Percentiles rank a stretch among this genome's conserved stretches.
Evolutionary conservation across 2,113 vertebrate genomes (phyloP).

Genomic region (Seriola quinqueradiata): DNA sequence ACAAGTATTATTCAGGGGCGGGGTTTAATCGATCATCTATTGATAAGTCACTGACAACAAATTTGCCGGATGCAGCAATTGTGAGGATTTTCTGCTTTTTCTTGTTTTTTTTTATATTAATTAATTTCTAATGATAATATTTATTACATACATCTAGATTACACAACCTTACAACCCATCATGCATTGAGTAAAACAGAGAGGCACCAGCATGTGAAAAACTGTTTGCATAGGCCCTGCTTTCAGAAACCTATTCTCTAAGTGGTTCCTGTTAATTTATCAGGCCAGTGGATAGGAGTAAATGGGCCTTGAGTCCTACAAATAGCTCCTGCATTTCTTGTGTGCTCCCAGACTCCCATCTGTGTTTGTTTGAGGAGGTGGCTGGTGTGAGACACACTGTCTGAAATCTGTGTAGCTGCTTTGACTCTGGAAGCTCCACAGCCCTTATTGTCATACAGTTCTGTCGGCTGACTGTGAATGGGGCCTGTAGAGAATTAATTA

Average conservation of each 20-base stretch:
- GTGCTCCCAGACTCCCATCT: slow-evolving; percentile 3
- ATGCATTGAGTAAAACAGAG: background rate
- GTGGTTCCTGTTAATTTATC: slow-evolving; percentile 10
- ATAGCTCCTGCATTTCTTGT: background rate
- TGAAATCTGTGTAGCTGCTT: slow-evolving; percentile 1
- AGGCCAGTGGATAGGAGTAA: slow-evolving; percentile 5
- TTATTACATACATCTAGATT: too few species aligned
- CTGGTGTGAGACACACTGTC: background rate
- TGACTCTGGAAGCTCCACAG: background rate
- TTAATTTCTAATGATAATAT: too few species aligned
- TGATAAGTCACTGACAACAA: too few species aligned
- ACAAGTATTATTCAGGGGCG: too few species aligned
- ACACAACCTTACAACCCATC: too few species aligned
- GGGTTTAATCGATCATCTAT: too few species aligned
- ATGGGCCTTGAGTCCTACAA: slow-evolving; percentile 7
- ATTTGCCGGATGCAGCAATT: too few species aligned
- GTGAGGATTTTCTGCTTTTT: too few species aligned
- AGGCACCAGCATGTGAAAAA: background rate
- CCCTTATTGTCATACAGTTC: background rate
- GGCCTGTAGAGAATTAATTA: slow-evolving; percentile 19
- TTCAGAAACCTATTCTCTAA: slow-evolving; percentile 11
- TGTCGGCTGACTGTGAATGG: slow-evolving; percentile 3
- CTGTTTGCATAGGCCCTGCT: background rate
- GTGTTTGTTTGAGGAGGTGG: slow-evolving; percentile 1
- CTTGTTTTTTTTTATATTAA: too few species aligned